Conservation (phyloP, 2,888 invertebrate species). For the Rhorus exstirpatorius region DNA sequence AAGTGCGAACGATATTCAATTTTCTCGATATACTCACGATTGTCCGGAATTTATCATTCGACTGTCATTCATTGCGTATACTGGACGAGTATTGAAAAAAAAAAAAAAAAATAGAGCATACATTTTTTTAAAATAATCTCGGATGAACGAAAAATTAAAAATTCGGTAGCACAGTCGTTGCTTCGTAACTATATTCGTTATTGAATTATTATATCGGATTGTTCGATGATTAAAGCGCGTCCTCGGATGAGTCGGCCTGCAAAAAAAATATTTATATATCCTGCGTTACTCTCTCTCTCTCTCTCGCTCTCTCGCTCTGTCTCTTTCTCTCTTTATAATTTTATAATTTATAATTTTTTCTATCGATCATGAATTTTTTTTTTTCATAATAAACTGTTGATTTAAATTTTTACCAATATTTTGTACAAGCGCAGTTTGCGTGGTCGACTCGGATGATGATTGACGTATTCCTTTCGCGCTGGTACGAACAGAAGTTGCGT, state of each 20-base stretch:
- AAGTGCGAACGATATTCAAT: not conserved
- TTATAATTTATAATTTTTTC: not conserved
- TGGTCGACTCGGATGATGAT: conserved; percentile 64
- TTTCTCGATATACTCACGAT: not conserved
- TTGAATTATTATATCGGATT: conserved; percentile 30
- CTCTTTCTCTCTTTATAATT: no score
- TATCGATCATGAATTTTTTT: not conserved
- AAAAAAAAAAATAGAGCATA: not conserved
- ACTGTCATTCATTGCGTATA: not conserved
- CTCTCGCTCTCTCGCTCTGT: no score
- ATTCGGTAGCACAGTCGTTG: conserved; percentile 36
- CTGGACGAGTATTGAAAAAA: conserved; percentile 1
- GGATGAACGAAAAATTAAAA: conserved; percentile 1
- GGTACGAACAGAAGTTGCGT: conserved; percentile 71
- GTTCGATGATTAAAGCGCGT: conserved; percentile 54
- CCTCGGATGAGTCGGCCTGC: conserved; percentile 50
- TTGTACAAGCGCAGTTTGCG: conserved; percentile 74
- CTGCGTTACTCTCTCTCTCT: not conserved
- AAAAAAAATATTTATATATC: not conserved
- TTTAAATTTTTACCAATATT: conserved; percentile 74
- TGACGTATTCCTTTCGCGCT: conserved; percentile 68
- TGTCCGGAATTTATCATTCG: conserved; percentile 27
- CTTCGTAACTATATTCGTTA: conserved; percentile 30
- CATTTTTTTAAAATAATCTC: conserved; percentile 3
- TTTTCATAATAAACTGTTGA: not conserved